Evolutionary conservation across 2,888 invertebrate genomes (phyloP).

Genomic region (Apodemia zela): DNA sequence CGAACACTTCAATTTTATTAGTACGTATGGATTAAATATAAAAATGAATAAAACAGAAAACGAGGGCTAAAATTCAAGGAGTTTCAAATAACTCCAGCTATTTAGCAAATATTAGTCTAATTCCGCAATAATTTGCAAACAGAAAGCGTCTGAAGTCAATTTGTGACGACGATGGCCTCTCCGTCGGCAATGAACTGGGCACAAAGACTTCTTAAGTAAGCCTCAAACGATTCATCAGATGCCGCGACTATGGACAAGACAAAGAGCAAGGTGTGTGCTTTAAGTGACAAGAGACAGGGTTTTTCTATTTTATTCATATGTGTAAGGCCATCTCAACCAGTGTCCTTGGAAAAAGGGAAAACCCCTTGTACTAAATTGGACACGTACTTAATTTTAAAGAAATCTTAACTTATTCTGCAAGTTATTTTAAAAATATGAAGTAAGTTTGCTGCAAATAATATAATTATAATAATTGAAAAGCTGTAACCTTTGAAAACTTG

Average conservation of each 20-base stretch:
- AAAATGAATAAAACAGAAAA: background rate
- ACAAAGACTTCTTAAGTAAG: conserved; percentile 52
- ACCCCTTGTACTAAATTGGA: too few relatives aligned
- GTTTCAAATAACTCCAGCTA: background rate
- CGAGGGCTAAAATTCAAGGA: background rate
- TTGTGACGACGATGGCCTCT: conserved; percentile 35
- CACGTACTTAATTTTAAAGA: too few relatives aligned
- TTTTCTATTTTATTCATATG: background rate
- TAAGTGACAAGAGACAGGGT: conserved; percentile 27
- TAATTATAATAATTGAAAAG: too few relatives aligned
- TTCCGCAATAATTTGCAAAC: conserved; percentile 20
- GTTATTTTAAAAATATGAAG: too few relatives aligned
- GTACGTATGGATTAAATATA: background rate
- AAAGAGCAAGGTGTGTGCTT: conserved; percentile 36
- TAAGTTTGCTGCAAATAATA: too few relatives aligned
- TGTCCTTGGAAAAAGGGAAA: too few relatives aligned
- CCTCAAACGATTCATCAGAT: conserved; percentile 54
- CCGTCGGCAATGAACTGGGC: conserved; percentile 40
- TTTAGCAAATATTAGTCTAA: conserved; percentile 1
- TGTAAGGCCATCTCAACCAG: too few relatives aligned
- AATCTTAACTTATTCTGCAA: too few relatives aligned
- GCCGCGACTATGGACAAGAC: conserved; percentile 40
- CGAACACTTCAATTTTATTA: too few relatives aligned
- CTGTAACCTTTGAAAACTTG: too few relatives aligned
- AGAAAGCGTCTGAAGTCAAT: conserved; percentile 29